These are phyloP conservation scores for Dicyrtoma fusca DNA, from an alignment of 2,888 invertebrate species.

Conservation along the genomic window DNA sequence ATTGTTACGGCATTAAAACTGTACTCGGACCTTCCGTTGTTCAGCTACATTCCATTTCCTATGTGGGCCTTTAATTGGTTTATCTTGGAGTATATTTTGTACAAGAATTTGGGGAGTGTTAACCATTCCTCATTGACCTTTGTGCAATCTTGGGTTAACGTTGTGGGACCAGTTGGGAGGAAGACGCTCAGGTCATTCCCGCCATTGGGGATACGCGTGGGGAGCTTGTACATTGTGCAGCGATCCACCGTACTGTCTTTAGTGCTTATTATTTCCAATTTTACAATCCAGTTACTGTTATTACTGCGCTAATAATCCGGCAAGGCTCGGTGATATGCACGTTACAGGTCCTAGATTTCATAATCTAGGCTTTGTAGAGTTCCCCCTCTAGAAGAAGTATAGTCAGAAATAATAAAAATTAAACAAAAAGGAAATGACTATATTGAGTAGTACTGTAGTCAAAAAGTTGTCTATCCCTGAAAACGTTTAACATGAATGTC, in stretches of 20 bases:
- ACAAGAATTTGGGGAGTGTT: conserved; percentile 6
- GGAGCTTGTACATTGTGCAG: conserved; percentile 14
- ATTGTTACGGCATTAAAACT: not conserved
- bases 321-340: no score
- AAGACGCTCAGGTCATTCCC: not conserved
- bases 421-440: no score
- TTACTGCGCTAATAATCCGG: not conserved
- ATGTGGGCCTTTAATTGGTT: not conserved
- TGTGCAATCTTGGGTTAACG: conserved; percentile 16
- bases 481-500: no score
- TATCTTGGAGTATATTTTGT: not conserved
- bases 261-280: conserved; percentile 1
- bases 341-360: no score
- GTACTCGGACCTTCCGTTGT: not conserved
- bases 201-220: conserved; percentile 2
- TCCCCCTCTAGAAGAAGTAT: no score
- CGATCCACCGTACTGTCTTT: conserved; percentile 1
- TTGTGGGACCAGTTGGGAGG: not conserved
- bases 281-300: conserved; percentile 2
- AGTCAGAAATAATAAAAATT: no score
- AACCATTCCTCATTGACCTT: conserved; percentile 10
- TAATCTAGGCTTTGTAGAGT: no score
- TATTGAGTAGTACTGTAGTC: no score
- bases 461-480: no score
- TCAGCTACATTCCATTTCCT: not conserved